Conservation (phyloP, 2,888 invertebrate species). For the Latrodectus hesperus region DNA sequence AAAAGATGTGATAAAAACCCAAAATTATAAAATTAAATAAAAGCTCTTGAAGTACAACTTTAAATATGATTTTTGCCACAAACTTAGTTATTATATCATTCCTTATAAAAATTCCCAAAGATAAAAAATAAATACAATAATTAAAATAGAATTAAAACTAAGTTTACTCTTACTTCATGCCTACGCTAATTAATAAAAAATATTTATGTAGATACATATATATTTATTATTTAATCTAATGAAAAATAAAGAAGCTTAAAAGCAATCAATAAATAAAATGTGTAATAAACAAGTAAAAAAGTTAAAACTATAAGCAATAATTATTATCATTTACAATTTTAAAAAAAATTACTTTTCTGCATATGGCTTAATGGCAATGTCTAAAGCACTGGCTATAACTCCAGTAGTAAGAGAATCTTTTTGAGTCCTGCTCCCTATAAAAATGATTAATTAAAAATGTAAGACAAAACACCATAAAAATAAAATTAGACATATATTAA, state of each 20-base stretch:
- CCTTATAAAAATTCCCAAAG: no score
- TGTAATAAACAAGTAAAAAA: background rate
- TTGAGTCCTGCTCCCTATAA: constrained; percentile 22
- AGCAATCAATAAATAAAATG: background rate
- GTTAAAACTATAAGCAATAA: background rate
- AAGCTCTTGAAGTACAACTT: no score
- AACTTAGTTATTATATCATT: no score
- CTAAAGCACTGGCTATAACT: constrained; percentile 21
- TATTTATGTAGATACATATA: no score
- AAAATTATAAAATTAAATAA: no score
- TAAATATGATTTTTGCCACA: no score
- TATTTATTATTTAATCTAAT: background rate
- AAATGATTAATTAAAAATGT: background rate
- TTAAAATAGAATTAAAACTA: no score
- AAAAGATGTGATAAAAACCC: no score
- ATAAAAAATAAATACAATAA: no score
- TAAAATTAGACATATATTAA: background rate
- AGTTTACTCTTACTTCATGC: no score
- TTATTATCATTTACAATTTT: background rate
- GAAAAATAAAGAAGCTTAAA: background rate
- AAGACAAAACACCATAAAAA: background rate
- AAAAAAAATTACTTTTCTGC: constrained; percentile 19
- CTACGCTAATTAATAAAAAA: no score
- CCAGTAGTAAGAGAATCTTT: constrained; percentile 6
- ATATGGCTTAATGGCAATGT: constrained; percentile 13